Percentiles rank a stretch among this genome's conserved stretches.
These are phyloP conservation scores for Dunckerocampus dactyliophorus DNA, from an alignment of 2,113 vertebrate genomes.

Conservation along the genomic window DNA sequence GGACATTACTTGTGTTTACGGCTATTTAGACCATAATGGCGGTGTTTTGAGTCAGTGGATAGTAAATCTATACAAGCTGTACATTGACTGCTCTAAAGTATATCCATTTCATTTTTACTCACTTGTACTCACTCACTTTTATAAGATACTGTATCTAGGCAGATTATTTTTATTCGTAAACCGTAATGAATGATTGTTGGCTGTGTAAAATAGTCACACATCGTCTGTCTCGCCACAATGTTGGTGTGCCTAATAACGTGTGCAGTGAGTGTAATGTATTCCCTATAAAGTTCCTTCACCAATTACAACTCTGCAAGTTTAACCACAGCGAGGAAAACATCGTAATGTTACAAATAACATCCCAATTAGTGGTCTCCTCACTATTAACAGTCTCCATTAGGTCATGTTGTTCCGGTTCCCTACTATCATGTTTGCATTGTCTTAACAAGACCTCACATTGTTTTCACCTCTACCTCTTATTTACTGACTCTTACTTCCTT, in stretches of 20 bases:
- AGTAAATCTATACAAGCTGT: no score
- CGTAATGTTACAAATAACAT: conserved; percentile 29
- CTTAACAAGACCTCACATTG: conserved; percentile 22
- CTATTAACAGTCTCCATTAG: conserved; percentile 32
- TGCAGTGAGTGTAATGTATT: background rate
- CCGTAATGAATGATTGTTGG: no score
- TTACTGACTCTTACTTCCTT: conserved; percentile 7
- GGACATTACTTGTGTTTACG: no score
- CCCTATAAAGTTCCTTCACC: background rate
- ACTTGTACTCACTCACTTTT: no score
- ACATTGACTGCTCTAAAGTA: no score
- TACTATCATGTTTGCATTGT: conserved; percentile 16
- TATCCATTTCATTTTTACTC: no score
- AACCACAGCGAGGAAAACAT: conserved; percentile 25
- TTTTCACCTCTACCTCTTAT: conserved; percentile 17
- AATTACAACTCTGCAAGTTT: conserved; percentile 10
- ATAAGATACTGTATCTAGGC: no score
- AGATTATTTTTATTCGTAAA: no score
- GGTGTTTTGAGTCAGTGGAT: no score
- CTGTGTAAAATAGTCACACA: no score
- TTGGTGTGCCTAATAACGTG: background rate
- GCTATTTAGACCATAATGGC: no score
- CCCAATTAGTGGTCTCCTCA: conserved; percentile 50
- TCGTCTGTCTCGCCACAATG: no score
- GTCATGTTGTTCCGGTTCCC: conserved; percentile 19